Evolutionary conservation across 2,113 vertebrate genomes (phyloP), one percentile per base, ranked within the genome.

Genomic region (Paradoxurus hermaphroditus): DNA sequence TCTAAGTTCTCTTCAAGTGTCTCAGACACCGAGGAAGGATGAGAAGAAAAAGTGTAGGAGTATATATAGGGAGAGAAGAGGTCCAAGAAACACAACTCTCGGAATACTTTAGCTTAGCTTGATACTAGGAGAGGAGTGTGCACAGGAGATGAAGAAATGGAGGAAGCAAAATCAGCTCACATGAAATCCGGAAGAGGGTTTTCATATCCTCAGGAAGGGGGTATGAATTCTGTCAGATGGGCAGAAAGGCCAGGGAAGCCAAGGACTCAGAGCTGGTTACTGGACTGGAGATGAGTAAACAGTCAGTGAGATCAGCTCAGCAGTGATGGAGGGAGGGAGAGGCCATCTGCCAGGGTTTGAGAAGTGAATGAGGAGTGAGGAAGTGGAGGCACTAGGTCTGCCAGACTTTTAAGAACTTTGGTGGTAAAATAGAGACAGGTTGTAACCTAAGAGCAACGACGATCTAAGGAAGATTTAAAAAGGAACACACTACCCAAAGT

Each of bases 401-500:
- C 62, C 31, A 68, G 62, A 21, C 81, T 77, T 82, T 31, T 78
- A 59, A 81, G 67, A 90, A 63, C 39, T 72, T 21, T 34, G 51
- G 86, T 73, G 51, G 88, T n/a, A 34, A 94, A 93, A 89, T 90
- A 41, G 49, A 91, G 56, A 63, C 53, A 95, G 81, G 29, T 29
- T 91, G 83, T 83, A 91, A 92, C 63, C 31, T 53, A 44, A 72
- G 49, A 81, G 82, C 56, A 93, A 91, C 67, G 79, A 63, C 1
- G 5, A 97, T 49, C 85, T 65, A 83, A 86, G 68, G 75, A 72
- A 72, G 29, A 63, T 56, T 91, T 89, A 72, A 82, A 97, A 89
- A 97, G 62, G 95, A 98, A 98, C 97, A 98, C 23, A 92, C 91
- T 73, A 95, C 46, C 97, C 95, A 96, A 98, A 95, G 72, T 84